These are phyloP conservation scores for Delia radicum DNA, from an alignment of 1,140 invertebrate species.

Conservation along the genomic window DNA sequence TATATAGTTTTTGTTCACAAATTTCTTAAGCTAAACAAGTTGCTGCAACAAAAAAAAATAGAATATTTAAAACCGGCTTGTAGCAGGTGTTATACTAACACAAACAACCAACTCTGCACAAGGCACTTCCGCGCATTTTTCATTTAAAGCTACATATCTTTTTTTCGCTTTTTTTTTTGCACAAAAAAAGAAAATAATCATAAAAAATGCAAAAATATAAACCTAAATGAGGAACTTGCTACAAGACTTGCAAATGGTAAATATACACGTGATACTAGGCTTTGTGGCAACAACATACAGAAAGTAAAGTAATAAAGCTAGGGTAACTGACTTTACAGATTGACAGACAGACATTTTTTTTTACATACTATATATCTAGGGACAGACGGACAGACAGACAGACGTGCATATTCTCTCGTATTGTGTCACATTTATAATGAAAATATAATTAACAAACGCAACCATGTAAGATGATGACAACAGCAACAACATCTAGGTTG, in stretches of 20 bases:
- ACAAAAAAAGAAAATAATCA: not conserved
- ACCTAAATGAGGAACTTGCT: not conserved
- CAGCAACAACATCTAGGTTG: not conserved
- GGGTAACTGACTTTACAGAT: not conserved
- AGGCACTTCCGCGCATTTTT: slow-evolving; percentile 20
- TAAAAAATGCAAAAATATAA: not conserved
- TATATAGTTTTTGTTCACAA: too few species aligned
- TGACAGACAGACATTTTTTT: not conserved
- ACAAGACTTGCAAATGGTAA: not conserved
- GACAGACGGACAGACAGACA: not conserved
- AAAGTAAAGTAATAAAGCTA: not conserved
- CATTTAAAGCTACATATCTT: not conserved
- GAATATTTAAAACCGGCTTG: slow-evolving; percentile 15
- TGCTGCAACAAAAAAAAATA: not conserved
- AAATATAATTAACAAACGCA: slow-evolving; percentile 1
- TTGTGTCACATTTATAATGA: not conserved
- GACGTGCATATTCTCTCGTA: not conserved
- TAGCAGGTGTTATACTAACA: slow-evolving; percentile 10
- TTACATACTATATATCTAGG: too few species aligned
- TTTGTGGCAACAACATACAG: not conserved
- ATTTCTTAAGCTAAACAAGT: too few species aligned
- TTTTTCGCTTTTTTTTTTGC: not conserved
- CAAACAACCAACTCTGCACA: slow-evolving; percentile 6
- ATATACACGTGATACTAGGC: too few species aligned
- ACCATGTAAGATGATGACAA: slow-evolving; percentile 1